These are phyloP conservation scores for Schizopygopsis malacanthus DNA, from an alignment of 2,797 vertebrate genomes.

Conservation along the genomic window DNA sequence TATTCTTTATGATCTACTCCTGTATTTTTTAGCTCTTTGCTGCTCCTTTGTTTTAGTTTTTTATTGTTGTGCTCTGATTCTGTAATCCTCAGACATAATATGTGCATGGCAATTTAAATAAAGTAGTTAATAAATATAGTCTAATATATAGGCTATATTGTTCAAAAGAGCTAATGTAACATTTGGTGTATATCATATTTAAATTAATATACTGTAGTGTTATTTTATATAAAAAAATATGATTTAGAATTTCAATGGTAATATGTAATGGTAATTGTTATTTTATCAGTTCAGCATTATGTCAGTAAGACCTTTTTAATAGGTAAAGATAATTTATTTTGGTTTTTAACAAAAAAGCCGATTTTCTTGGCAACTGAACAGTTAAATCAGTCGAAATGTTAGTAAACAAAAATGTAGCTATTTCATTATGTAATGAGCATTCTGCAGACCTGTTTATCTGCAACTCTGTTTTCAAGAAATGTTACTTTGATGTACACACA, in stretches of 20 bases:
- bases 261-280: no score
- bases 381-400: background rate
- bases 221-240: background rate
- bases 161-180: no score
- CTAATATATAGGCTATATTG: no score
- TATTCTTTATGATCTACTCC: slow-evolving; percentile 29
- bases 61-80: slow-evolving; percentile 8
- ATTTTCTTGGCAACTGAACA: background rate
- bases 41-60: background rate
- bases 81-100: background rate
- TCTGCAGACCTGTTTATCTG: background rate
- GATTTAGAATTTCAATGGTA: background rate
- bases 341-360: no score
- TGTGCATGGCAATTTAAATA: background rate
- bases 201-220: background rate
- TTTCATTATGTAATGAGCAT: background rate
- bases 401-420: background rate
- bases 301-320: no score
- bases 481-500: background rate
- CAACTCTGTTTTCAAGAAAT: slow-evolving; percentile 2
- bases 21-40: slow-evolving; percentile 15
- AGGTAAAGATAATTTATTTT: no score
- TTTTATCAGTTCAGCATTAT: no score
- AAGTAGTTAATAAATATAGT: background rate
- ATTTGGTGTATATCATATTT: background rate